Conservation (phyloP, 2,888 invertebrate genomes). For the Heliconius erato region DNA sequence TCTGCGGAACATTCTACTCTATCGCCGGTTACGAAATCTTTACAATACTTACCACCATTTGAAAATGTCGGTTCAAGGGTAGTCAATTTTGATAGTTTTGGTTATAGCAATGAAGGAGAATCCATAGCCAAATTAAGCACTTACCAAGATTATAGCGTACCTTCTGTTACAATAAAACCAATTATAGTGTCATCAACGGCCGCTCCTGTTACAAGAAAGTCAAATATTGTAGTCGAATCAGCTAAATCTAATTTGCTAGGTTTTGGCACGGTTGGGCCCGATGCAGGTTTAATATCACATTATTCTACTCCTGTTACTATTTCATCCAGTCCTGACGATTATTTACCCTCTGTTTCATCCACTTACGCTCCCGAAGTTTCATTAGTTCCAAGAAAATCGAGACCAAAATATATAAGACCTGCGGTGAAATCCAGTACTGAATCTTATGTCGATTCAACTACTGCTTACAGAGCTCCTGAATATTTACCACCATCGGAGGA, state of each 20-base stretch:
- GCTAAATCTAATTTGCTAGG: constrained; percentile 75
- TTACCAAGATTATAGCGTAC: constrained; percentile 55
- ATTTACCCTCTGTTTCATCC: constrained; percentile 54
- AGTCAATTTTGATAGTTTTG: constrained; percentile 63
- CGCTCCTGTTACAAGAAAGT: constrained; percentile 54
- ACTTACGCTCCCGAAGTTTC: constrained; percentile 60
- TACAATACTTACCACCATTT: constrained; percentile 52
- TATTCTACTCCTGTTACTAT: constrained; percentile 59
- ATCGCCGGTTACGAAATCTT: constrained; percentile 44
- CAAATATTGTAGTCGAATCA: constrained; percentile 75
- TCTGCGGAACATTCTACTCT: constrained; percentile 51
- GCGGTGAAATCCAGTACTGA: constrained; percentile 63
- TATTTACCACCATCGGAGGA: constrained; percentile 64
- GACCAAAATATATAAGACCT: constrained; percentile 60
- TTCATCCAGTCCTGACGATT: constrained; percentile 62
- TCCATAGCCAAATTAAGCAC: constrained; percentile 48
- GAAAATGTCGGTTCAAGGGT: constrained; percentile 51
- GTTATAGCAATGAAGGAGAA: constrained; percentile 60
- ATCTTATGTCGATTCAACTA: constrained; percentile 64
- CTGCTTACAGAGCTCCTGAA: constrained; percentile 63
- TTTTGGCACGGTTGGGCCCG: constrained; percentile 71
- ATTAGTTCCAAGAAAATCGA: constrained; percentile 51
- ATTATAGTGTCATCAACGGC: constrained; percentile 50
- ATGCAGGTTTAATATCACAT: constrained; percentile 71
- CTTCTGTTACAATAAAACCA: constrained; percentile 52